These are phyloP conservation scores for Pterobdella sp. DNA, from an alignment of 2,888 invertebrate species.

Conservation along the genomic window DNA sequence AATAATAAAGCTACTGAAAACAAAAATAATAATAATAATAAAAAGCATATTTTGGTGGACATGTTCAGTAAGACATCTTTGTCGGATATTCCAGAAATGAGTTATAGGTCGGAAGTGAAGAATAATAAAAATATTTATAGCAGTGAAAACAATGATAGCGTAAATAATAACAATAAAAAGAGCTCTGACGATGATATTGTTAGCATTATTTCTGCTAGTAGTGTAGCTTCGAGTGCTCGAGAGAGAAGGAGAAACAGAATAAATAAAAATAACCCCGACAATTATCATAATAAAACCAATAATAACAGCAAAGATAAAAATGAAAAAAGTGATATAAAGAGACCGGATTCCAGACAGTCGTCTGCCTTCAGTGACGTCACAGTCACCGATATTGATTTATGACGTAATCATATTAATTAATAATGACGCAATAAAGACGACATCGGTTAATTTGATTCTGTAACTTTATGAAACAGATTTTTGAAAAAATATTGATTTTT, in stretches of 20 bases:
- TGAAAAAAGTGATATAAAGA: neutral
- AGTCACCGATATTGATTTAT: no score
- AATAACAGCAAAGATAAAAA: neutral
- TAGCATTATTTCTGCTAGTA: neutral
- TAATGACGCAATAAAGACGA: no score
- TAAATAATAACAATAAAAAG: neutral
- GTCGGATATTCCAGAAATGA: slow-evolving; percentile 25
- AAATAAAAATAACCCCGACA: neutral
- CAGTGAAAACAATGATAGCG: slow-evolving; percentile 6
- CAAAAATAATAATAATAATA: neutral
- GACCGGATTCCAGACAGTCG: neutral
- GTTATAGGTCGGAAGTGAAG: slow-evolving; percentile 21
- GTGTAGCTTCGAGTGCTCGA: neutral
- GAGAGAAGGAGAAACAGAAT: neutral
- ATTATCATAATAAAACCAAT: neutral
- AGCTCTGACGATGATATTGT: neutral
- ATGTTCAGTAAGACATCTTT: slow-evolving; percentile 21
- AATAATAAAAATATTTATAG: neutral
- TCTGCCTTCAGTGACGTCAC: no score
- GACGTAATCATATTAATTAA: no score
- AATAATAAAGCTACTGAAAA: neutral
- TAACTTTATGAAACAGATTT: no score
- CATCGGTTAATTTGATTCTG: no score
- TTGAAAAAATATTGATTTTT: no score
- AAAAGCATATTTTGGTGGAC: neutral